These are phyloP conservation scores for Herpailurus yagouaroundi DNA, from an alignment of 2,113 vertebrate species.

Conservation along the genomic window DNA sequence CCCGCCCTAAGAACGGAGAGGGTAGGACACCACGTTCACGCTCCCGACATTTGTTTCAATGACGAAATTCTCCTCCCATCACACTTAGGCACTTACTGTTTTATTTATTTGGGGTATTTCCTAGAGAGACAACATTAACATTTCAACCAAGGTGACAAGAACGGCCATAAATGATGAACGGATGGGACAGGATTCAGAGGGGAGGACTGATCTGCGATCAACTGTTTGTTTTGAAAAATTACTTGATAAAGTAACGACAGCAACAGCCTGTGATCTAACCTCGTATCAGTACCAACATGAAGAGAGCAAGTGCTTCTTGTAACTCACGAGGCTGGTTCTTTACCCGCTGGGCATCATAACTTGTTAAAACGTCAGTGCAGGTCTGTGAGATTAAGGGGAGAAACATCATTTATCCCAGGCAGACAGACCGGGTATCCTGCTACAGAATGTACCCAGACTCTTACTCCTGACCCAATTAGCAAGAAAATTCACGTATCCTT, in stretches of 20 bases:
- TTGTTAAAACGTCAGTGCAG: neutral
- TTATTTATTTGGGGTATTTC: conserved; percentile 20
- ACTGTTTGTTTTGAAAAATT: conserved; percentile 28
- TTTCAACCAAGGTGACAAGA: conserved; percentile 11
- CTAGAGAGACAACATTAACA: neutral
- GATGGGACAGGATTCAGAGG: neutral
- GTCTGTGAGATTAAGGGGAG: neutral
- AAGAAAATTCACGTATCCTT: neutral
- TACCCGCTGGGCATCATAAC: neutral
- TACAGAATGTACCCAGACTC: neutral
- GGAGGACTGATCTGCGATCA: neutral
- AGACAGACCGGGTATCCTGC: neutral
- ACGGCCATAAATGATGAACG: neutral
- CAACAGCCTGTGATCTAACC: neutral
- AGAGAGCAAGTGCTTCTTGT: neutral
- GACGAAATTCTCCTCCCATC: neutral
- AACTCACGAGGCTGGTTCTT: neutral
- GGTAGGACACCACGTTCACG: neutral
- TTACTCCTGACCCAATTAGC: neutral
- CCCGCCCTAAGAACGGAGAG: neutral
- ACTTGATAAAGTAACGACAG: neutral
- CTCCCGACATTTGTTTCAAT: neutral
- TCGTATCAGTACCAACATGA: neutral
- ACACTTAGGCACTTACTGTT: neutral
- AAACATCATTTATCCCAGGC: neutral